Percentiles rank a stretch among this genome's conserved stretches.
These are phyloP conservation scores for Whitmania pigra DNA, from an alignment of 1,140 invertebrate genomes.

Conservation along the genomic window DNA sequence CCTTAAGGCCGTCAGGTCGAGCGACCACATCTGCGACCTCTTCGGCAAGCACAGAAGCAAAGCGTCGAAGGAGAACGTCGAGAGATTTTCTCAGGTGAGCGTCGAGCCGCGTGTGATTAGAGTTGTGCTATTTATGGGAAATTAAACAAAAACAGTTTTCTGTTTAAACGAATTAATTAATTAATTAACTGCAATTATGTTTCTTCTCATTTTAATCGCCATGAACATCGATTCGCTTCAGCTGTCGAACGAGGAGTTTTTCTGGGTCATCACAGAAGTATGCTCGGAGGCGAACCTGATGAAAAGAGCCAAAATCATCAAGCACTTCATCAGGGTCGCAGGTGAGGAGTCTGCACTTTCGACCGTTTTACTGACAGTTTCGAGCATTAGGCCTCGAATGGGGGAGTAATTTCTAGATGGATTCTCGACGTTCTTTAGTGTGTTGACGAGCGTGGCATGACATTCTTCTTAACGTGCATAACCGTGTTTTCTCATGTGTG, in stretches of 20 bases:
- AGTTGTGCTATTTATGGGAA: not conserved
- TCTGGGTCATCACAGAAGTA: conserved; percentile 97
- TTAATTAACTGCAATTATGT: too few relatives aligned
- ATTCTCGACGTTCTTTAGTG: too few relatives aligned
- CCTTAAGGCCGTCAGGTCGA: not conserved
- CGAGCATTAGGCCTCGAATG: too few relatives aligned
- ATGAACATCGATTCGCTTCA: conserved; percentile 25
- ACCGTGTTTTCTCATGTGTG: too few relatives aligned
- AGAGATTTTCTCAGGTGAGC: not conserved
- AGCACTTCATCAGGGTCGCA: conserved; percentile 95
- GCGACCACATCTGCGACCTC: not conserved
- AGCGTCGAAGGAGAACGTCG: not conserved
- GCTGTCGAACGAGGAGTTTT: conserved; percentile 96
- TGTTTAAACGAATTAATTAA: too few relatives aligned
- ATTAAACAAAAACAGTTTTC: too few relatives aligned
- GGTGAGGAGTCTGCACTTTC: conserved; percentile 32
- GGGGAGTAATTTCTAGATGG: too few relatives aligned
- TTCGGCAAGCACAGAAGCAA: not conserved
- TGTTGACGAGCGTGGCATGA: too few relatives aligned
- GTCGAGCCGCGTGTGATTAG: not conserved
- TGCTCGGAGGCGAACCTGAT: conserved; percentile 82
- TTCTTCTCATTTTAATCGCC: not conserved
- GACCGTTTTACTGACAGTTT: too few relatives aligned
- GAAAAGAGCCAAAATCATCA: conserved; percentile 86
- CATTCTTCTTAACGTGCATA: too few relatives aligned